Evolutionary conservation across 2,888 invertebrate species (phyloP).

Genomic region (Pheosia gnoma): DNA sequence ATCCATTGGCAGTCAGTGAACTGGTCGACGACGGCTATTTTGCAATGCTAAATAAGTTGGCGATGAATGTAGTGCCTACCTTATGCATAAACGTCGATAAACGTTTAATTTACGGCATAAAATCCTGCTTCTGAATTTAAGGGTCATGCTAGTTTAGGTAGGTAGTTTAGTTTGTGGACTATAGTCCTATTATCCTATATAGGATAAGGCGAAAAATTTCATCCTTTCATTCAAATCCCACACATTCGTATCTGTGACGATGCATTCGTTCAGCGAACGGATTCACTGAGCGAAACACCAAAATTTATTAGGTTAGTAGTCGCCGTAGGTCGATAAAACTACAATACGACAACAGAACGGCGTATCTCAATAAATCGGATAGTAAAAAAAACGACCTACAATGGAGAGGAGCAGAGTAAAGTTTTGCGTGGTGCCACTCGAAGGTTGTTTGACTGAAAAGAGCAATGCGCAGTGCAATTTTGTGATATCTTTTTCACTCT

Average conservation of each 20-base stretch:
- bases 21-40: slow-evolving; percentile 39
- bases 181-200: slow-evolving; percentile 14
- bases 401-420: slow-evolving; percentile 68
- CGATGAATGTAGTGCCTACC: slow-evolving; percentile 19
- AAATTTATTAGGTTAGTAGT: slow-evolving; percentile 85
- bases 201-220: slow-evolving; percentile 48
- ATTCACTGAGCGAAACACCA: slow-evolving; percentile 83
- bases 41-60: slow-evolving; percentile 34
- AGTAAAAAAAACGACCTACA: slow-evolving; percentile 72
- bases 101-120: slow-evolving; percentile 22
- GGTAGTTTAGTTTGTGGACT: slow-evolving; percentile 39
- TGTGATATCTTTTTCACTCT: slow-evolving; percentile 83
- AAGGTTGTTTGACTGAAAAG: slow-evolving; percentile 79
- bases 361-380: slow-evolving; percentile 68
- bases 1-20: slow-evolving; percentile 38
- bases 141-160: slow-evolving; percentile 37
- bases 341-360: slow-evolving; percentile 62
- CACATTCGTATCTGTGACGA: slow-evolving; percentile 79
- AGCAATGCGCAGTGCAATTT: slow-evolving; percentile 83
- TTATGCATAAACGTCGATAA: slow-evolving; percentile 26
- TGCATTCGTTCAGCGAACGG: slow-evolving; percentile 81
- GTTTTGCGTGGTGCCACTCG: slow-evolving; percentile 61
- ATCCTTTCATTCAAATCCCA: slow-evolving; percentile 69
- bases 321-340: slow-evolving; percentile 83
- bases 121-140: slow-evolving; percentile 13